phyloP scores from a whole-genome alignment of 1,140 invertebrate species.

The Lerema accius region DNA sequence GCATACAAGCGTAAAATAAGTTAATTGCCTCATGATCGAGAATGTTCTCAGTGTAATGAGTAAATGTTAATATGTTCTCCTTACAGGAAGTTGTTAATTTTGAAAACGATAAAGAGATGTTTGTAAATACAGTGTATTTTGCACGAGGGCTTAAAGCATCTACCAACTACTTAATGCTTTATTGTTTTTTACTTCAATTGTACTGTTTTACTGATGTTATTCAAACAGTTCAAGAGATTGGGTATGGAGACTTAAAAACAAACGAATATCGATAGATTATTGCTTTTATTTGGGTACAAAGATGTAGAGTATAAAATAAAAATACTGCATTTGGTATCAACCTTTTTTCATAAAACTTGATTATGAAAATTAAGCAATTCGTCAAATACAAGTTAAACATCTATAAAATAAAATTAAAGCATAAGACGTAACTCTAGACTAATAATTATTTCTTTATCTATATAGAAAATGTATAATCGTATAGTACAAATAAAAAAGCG shows the following conservation, averaged over 20 bases:
- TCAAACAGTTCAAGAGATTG: neutral
- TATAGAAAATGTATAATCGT: slow-evolving; percentile 79
- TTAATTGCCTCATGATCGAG: slow-evolving; percentile 43
- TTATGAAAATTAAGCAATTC: slow-evolving; percentile 80
- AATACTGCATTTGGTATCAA: slow-evolving; percentile 82
- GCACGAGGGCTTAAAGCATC: slow-evolving; percentile 5
- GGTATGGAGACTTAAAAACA: slow-evolving; percentile 19
- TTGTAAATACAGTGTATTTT: slow-evolving; percentile 53
- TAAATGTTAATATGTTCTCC: slow-evolving; percentile 27
- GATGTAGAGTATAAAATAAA: slow-evolving; percentile 82
- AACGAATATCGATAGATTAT: slow-evolving; percentile 61
- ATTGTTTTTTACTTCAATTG: slow-evolving; percentile 13
- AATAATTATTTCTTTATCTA: slow-evolving; percentile 78
- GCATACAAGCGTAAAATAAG: slow-evolving; percentile 36
- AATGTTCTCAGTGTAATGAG: slow-evolving; percentile 13
- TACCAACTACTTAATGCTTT: neutral
- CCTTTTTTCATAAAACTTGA: slow-evolving; percentile 75
- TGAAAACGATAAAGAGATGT: slow-evolving; percentile 51
- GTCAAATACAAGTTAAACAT: slow-evolving; percentile 77
- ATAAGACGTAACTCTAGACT: slow-evolving; percentile 72
- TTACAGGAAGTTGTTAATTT: slow-evolving; percentile 53
- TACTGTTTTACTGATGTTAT: neutral
- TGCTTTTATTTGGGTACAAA: slow-evolving; percentile 81
- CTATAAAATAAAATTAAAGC: slow-evolving; percentile 79
- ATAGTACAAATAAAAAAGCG: slow-evolving; percentile 81